Evolutionary conservation across 2,888 invertebrate genomes (phyloP).

Genomic region (Drymonia ruficornis): DNA sequence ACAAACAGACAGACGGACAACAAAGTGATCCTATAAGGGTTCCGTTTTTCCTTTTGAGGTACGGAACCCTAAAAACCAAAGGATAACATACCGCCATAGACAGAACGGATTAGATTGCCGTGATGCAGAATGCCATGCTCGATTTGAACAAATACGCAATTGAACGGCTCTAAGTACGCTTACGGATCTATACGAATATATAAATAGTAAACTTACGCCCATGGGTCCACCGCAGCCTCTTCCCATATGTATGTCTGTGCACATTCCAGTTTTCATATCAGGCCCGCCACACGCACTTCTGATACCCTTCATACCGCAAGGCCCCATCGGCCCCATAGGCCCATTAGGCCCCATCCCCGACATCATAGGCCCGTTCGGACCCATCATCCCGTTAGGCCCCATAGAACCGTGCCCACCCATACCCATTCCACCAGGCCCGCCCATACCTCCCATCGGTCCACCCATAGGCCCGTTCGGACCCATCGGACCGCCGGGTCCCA

Average conservation of each 20-base stretch:
- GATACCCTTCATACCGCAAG: constrained; percentile 80
- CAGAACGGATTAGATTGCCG: no score
- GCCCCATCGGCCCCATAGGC: constrained; percentile 82
- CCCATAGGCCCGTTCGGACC: constrained; percentile 60
- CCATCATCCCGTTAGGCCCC: constrained; percentile 80
- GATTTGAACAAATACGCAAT: no score
- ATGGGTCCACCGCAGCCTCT: constrained; percentile 81
- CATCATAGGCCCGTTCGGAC: constrained; percentile 82
- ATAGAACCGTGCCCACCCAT: constrained; percentile 69
- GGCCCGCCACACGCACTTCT: constrained; percentile 79
- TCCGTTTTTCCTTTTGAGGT: no score
- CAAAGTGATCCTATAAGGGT: no score
- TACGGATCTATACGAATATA: no score
- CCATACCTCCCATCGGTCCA: constrained; percentile 69
- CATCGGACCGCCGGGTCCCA: constrained; percentile 70
- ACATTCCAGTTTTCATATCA: constrained; percentile 81
- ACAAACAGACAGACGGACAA: no score
- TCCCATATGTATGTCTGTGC: constrained; percentile 82
- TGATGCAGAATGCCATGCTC: no score
- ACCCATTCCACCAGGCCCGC: constrained; percentile 59
- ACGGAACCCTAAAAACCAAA: no score
- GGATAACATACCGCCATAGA: no score
- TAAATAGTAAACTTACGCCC: constrained; percentile 67
- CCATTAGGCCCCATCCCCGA: constrained; percentile 75
- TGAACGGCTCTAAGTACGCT: no score